Conservation (phyloP, 2,888 invertebrate genomes). For the Eulithis testata region DNA sequence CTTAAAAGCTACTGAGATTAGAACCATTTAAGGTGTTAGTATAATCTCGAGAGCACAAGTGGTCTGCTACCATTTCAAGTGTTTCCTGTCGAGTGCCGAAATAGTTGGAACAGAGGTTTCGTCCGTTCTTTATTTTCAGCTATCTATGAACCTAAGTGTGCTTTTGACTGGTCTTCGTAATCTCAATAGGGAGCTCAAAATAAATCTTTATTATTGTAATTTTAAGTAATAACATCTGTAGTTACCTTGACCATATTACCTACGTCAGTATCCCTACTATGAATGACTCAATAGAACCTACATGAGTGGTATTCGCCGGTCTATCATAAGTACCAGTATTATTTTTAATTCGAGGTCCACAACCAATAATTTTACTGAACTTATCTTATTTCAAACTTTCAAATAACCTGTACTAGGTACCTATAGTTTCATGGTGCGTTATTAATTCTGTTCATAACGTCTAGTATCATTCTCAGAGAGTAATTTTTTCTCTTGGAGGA, state of each 20-base stretch:
- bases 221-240: neutral
- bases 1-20: constrained; percentile 59
- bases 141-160: neutral
- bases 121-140: neutral
- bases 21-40: constrained; percentile 77
- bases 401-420: constrained; percentile 7
- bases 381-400: constrained; percentile 30
- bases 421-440: constrained; percentile 10
- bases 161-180: neutral
- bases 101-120: constrained; percentile 8
- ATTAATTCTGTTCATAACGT: constrained; percentile 2
- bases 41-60: constrained; percentile 68
- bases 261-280: neutral
- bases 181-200: too few relatives aligned
- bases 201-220: too few relatives aligned
- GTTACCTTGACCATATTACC: neutral
- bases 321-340: neutral
- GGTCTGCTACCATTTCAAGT: constrained; percentile 59
- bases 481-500: constrained; percentile 11
- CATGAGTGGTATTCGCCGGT: neutral
- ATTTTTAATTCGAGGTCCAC: constrained; percentile 20
- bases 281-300: constrained; percentile 1
- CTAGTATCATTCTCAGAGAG: constrained; percentile 4
- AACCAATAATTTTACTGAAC: constrained; percentile 7
- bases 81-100: constrained; percentile 60